phyloP scores from a whole-genome alignment of 2,888 invertebrate genomes.

The Cataglyphis cursor region DNA sequence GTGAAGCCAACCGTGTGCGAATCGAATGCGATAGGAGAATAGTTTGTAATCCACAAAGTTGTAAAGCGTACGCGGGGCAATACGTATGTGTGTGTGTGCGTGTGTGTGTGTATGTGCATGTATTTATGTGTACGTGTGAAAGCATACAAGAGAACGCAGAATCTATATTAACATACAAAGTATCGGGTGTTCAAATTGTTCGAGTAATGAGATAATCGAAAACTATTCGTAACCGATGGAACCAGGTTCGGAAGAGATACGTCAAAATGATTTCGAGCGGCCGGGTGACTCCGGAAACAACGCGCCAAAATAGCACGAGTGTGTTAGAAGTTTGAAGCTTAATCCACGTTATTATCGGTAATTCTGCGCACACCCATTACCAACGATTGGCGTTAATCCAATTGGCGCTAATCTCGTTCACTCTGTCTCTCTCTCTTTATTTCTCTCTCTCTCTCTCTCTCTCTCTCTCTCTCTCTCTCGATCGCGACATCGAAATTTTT shows the following conservation, averaged over 20 bases:
- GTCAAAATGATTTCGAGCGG: conserved; percentile 39
- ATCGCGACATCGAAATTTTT: conserved; percentile 30
- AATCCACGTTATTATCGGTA: conserved; percentile 47
- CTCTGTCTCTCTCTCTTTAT: background rate
- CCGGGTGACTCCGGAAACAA: conserved; percentile 20
- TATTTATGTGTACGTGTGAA: background rate
- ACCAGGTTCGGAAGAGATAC: conserved; percentile 25
- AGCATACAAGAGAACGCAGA: conserved; percentile 32
- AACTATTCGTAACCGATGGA: conserved; percentile 43
- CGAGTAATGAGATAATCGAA: conserved; percentile 37
- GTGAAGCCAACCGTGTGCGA: conserved; percentile 27
- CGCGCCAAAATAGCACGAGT: conserved; percentile 23
- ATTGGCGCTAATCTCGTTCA: conserved; percentile 33
- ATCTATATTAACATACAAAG: conserved; percentile 34
- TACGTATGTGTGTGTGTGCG: background rate
- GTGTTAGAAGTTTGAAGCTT: conserved; percentile 37
- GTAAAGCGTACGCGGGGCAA: conserved; percentile 15
- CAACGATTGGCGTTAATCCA: conserved; percentile 45
- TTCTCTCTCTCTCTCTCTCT: too few species aligned
- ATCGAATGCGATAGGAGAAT: conserved; percentile 29
- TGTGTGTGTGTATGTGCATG: background rate
- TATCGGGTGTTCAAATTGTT: conserved; percentile 34
- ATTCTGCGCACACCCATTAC: conserved; percentile 17
- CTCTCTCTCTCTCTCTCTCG: background rate
- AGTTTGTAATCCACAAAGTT: conserved; percentile 32